Conservation (phyloP, 1,140 invertebrate species). For the Trichonephila clavipes region DNA sequence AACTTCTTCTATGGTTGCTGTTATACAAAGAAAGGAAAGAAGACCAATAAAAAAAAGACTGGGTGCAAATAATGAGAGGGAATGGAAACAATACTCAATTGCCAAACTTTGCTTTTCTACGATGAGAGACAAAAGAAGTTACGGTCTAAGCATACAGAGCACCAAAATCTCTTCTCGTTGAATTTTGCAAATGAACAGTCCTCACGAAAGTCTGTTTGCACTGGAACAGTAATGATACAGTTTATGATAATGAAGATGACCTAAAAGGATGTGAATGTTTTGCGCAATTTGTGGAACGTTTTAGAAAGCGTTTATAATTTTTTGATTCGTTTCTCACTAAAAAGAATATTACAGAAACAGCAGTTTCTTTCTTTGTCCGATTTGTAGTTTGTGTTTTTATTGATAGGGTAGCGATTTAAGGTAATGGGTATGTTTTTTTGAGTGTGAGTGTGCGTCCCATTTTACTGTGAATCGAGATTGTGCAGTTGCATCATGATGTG, state of each 20-base stretch:
- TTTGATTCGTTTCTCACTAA: conserved; percentile 24
- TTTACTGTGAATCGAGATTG: neutral
- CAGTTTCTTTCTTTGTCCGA: neutral
- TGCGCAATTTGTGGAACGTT: conserved; percentile 42
- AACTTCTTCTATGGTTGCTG: neutral
- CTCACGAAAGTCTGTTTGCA: conserved; percentile 27
- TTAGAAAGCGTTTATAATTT: conserved; percentile 48
- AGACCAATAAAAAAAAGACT: neutral
- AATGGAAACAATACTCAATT: conserved; percentile 48
- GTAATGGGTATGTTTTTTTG: conserved; percentile 4
- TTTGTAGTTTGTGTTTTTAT: conserved; percentile 47
- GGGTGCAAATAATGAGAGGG: conserved; percentile 17
- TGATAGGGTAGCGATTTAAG: conserved; percentile 29
- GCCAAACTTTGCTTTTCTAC: conserved; percentile 32
- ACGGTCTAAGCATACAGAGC: conserved; percentile 19
- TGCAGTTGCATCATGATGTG: neutral
- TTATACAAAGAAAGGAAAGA: conserved; percentile 4
- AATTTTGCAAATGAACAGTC: conserved; percentile 26
- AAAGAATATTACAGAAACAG: conserved; percentile 4
- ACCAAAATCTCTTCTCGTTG: neutral
- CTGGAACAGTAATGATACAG: conserved; percentile 32
- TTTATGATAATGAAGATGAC: conserved; percentile 60
- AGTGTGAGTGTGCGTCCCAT: neutral
- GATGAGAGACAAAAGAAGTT: conserved; percentile 40
- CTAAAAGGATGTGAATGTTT: conserved; percentile 41